phyloP scores from a whole-genome alignment of 2,888 invertebrate genomes.

The Galeruca laticollis region DNA sequence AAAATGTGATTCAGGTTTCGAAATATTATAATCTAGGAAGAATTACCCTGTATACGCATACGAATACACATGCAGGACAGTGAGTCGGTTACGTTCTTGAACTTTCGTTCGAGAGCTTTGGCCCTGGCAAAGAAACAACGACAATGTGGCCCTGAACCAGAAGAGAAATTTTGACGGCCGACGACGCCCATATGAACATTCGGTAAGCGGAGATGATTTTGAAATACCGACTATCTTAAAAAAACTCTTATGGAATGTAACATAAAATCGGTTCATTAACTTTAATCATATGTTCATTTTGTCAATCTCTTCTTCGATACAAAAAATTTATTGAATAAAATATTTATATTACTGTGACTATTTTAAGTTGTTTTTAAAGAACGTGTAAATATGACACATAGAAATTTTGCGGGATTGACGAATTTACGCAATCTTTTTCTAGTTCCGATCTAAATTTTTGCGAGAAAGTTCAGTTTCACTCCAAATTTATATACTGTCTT shows the following conservation, averaged over 20 bases:
- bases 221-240: background rate
- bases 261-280: too few species aligned
- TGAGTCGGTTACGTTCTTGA: slow-evolving; percentile 40
- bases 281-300: too few species aligned
- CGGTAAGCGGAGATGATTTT: background rate
- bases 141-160: slow-evolving; percentile 39
- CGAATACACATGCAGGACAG: slow-evolving; percentile 21
- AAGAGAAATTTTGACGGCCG: slow-evolving; percentile 37
- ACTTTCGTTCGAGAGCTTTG: slow-evolving; percentile 42
- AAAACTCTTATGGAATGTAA: background rate
- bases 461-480: too few species aligned
- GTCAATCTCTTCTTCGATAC: too few species aligned
- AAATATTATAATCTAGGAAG: background rate
- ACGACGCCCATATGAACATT: slow-evolving; percentile 10
- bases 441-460: too few species aligned
- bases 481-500: too few species aligned
- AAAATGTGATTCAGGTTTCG: background rate
- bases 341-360: too few species aligned
- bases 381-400: too few species aligned
- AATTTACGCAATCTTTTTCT: too few species aligned
- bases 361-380: too few species aligned
- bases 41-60: slow-evolving; percentile 4
- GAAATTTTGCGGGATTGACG: too few species aligned
- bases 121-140: slow-evolving; percentile 41
- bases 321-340: too few species aligned